These are phyloP conservation scores for Heterocephalus glaber DNA, from an alignment of 2,113 vertebrate species.

Conservation along the genomic window DNA sequence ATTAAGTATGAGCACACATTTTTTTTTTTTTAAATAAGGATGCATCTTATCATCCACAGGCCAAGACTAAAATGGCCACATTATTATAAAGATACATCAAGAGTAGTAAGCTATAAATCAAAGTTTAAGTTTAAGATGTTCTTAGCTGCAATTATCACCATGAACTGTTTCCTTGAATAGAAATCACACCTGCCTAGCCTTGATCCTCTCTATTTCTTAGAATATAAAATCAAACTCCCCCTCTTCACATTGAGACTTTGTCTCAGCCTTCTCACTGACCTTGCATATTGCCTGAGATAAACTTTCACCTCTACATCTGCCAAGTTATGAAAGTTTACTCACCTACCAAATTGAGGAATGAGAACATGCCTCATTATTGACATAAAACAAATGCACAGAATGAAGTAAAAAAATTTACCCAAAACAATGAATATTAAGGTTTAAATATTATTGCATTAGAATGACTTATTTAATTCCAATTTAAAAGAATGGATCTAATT, in stretches of 20 bases:
- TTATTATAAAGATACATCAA: slow-evolving; percentile 64
- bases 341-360: background rate
- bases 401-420: background rate
- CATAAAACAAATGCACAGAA: background rate
- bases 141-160: background rate
- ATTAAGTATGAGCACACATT: background rate
- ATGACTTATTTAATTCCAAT: background rate
- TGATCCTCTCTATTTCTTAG: background rate
- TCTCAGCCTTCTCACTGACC: background rate
- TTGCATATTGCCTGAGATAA: slow-evolving; percentile 63
- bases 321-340: background rate
- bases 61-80: slow-evolving; percentile 26
- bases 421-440: background rate
- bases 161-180: slow-evolving; percentile 47
- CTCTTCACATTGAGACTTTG: background rate
- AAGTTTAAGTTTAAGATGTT: slow-evolving; percentile 58
- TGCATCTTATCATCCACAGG: slow-evolving; percentile 51
- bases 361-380: background rate
- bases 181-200: background rate
- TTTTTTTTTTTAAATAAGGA: slow-evolving; percentile 64
- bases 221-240: background rate
- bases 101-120: slow-evolving; percentile 48
- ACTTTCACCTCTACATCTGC: background rate
- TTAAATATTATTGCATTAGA: background rate
- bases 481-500: background rate